These are phyloP conservation scores for Agapornis roseicollis DNA, from an alignment of 2,113 vertebrate genomes.

Conservation along the genomic window DNA sequence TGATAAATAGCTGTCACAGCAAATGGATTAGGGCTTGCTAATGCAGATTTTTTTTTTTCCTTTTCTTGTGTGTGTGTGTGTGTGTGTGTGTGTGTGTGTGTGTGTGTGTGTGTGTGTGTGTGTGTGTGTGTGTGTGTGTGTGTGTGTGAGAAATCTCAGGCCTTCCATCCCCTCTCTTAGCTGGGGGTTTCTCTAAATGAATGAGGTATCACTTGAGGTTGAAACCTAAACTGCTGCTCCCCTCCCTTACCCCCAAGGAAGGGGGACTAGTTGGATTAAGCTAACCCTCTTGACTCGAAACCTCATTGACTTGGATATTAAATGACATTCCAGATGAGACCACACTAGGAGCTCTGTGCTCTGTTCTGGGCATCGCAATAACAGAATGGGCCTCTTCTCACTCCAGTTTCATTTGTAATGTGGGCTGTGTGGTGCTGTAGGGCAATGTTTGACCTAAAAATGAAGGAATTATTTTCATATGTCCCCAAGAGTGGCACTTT, in stretches of 20 bases:
- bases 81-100: neutral
- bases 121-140: neutral
- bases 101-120: neutral
- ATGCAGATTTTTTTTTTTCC: neutral
- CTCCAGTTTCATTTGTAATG: neutral
- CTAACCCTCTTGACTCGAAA: neutral
- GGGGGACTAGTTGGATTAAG: neutral
- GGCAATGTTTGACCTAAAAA: slow-evolving; percentile 57
- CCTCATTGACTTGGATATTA: slow-evolving; percentile 18
- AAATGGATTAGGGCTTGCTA: neutral
- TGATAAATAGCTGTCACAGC: neutral
- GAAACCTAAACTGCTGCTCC: slow-evolving; percentile 20
- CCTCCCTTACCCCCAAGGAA: slow-evolving; percentile 26
- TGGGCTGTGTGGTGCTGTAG: slow-evolving; percentile 35
- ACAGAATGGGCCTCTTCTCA: neutral
- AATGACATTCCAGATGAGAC: slow-evolving; percentile 47
- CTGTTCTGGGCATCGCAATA: neutral
- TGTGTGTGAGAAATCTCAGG: neutral
- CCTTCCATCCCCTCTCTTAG: neutral
- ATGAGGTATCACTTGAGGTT: slow-evolving; percentile 39
- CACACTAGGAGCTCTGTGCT: slow-evolving; percentile 42
- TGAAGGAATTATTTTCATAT: slow-evolving; percentile 58
- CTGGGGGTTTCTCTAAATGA: neutral
- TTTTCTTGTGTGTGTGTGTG: neutral
- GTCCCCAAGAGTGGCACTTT: slow-evolving; percentile 46